Percentiles rank a stretch among this genome's conserved stretches.
These are phyloP conservation scores for Rhea pennata DNA, from an alignment of 2,113 vertebrate genomes.

Conservation along the genomic window DNA sequence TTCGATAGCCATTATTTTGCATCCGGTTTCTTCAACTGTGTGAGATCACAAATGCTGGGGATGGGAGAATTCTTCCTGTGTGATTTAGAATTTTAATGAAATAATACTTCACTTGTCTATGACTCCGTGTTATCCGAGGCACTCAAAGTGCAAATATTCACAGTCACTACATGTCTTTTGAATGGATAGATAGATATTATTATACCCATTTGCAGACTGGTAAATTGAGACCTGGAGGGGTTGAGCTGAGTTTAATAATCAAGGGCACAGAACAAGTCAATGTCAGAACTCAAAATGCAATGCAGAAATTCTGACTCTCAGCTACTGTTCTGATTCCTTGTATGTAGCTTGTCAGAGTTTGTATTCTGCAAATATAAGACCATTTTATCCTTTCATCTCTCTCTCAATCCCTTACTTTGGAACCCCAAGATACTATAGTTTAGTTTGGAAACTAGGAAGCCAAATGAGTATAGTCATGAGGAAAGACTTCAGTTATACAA, in stretches of 20 bases:
- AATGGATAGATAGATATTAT: background rate
- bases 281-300: background rate
- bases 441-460: constrained; percentile 82
- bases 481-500: constrained; percentile 88
- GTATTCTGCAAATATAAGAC: constrained; percentile 18
- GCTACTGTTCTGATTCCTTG: background rate
- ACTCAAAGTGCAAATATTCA: background rate
- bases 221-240: background rate
- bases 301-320: background rate
- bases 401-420: constrained; percentile 61
- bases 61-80: background rate
- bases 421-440: constrained; percentile 77
- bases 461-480: constrained; percentile 85
- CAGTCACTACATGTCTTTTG: background rate
- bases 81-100: background rate
- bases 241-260: background rate
- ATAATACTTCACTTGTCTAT: background rate
- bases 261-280: background rate
- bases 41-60: background rate
- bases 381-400: constrained; percentile 52
- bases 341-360: constrained; percentile 1
- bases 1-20: background rate
- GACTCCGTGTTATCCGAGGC: background rate
- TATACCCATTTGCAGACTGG: background rate
- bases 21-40: background rate